These are phyloP conservation scores for Scaptomyza montana DNA, from an alignment of 1,140 invertebrate species.

Conservation along the genomic window DNA sequence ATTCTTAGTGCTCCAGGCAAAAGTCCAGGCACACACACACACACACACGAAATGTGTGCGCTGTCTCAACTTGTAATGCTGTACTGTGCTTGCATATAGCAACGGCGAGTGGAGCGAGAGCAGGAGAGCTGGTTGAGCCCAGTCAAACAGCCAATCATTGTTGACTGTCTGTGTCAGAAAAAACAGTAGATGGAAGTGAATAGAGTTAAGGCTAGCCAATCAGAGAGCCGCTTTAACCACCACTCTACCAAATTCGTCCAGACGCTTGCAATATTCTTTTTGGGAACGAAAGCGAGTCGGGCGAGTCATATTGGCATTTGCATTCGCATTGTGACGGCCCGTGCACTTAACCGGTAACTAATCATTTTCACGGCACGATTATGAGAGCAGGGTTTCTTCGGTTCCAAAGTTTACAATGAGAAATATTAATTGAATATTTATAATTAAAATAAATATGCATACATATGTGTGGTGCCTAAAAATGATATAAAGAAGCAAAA, in stretches of 20 bases:
- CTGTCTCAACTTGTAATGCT: neutral
- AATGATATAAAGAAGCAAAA: no score
- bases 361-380: no score
- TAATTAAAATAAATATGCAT: no score
- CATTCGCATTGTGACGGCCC: slow-evolving; percentile 39
- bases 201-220: slow-evolving; percentile 39
- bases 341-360: slow-evolving; percentile 7
- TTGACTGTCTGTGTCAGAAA: slow-evolving; percentile 22
- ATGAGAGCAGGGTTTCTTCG: no score
- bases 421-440: no score
- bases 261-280: neutral
- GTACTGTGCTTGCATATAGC: neutral
- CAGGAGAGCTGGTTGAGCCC: neutral
- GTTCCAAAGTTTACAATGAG: no score
- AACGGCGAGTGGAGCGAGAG: neutral
- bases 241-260: slow-evolving; percentile 16
- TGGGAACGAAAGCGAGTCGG: neutral
- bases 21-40: no score
- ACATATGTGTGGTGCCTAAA: no score
- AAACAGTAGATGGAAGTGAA: no score
- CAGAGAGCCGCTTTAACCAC: slow-evolving; percentile 9
- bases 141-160: slow-evolving; percentile 45
- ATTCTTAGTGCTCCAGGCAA: no score
- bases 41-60: no score
- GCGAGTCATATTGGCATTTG: slow-evolving; percentile 37